Evolutionary conservation across 2,113 vertebrate species (phyloP).

Genomic region (Engystomops pustulosus): DNA sequence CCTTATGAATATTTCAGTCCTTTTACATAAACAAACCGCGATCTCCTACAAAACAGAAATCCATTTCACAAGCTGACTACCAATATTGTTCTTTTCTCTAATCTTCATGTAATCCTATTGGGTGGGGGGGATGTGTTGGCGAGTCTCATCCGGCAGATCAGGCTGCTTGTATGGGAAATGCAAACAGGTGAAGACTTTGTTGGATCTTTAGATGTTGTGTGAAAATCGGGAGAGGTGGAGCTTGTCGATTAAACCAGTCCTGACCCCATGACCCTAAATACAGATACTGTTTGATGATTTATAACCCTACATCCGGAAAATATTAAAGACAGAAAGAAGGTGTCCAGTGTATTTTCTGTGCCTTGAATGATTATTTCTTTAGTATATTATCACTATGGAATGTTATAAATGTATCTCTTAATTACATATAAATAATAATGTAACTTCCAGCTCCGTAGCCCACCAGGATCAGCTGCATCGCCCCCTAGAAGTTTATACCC

Average conservation of each 20-base stretch:
- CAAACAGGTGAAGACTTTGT: slow-evolving; percentile 16
- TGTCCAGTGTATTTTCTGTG: not conserved
- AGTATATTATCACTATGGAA: no score
- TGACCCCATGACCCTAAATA: no score
- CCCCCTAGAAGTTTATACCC: slow-evolving; percentile 28
- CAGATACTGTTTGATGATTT: not conserved
- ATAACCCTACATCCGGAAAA: not conserved
- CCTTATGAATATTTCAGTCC: not conserved
- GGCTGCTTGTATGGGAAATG: not conserved
- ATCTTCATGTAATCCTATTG: slow-evolving; percentile 46
- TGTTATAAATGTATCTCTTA: no score
- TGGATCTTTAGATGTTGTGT: not conserved
- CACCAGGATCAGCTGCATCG: slow-evolving; percentile 14
- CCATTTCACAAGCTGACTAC: slow-evolving; percentile 42
- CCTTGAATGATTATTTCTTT: no score
- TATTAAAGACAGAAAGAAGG: not conserved
- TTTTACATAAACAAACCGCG: slow-evolving; percentile 14
- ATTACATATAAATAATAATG: not conserved
- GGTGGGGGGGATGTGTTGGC: slow-evolving; percentile 20
- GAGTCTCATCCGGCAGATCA: slow-evolving; percentile 22
- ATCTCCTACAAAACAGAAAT: slow-evolving; percentile 13
- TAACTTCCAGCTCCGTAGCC: not conserved
- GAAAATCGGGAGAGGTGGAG: not conserved
- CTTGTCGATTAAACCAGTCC: not conserved
- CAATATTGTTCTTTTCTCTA: slow-evolving; percentile 47